Percentiles rank a stretch among this genome's conserved stretches.
These are phyloP conservation scores for Mystacornis crossleyi DNA, from an alignment of 2,113 vertebrate genomes.

Conservation along the genomic window DNA sequence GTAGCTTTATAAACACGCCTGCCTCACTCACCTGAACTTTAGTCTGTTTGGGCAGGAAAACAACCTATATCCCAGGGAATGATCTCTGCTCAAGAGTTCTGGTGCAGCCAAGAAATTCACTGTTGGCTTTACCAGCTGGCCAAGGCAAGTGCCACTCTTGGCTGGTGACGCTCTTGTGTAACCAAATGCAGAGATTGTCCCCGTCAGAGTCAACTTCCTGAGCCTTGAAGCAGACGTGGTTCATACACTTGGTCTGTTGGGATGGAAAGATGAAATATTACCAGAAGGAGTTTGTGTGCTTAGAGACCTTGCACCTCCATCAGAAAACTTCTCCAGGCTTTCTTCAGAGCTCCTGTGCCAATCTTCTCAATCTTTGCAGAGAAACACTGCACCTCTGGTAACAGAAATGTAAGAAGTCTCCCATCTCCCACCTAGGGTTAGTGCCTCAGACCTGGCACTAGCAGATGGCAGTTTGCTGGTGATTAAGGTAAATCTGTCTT, in stretches of 20 bases:
- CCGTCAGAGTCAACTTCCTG: accelerated
- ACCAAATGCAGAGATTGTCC: not conserved
- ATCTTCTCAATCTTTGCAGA: not conserved
- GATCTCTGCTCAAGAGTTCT: not conserved
- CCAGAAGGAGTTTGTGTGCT: not conserved
- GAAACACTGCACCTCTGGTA: not conserved
- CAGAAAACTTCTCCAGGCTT: not conserved
- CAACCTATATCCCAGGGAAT: not conserved
- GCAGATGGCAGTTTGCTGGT: conserved; percentile 44
- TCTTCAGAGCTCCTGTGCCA: not conserved
- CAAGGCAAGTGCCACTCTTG: not conserved
- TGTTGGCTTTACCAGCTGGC: not conserved
- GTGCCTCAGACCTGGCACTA: not conserved
- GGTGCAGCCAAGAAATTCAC: not conserved
- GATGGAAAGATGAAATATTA: not conserved
- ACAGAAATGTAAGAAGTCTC: not conserved
- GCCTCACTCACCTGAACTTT: conserved; percentile 30
- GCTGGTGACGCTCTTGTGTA: not conserved
- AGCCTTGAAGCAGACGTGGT: not conserved
- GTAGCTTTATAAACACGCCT: not conserved
- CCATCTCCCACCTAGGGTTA: not conserved
- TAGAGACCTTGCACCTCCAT: not conserved
- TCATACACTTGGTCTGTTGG: not conserved
- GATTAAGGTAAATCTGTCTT: conserved; percentile 38
- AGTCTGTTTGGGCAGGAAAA: not conserved